Evolutionary conservation across 2,888 invertebrate genomes (phyloP), one percentile per base, ranked within the genome.

Genomic region (Muscina levida): DNA sequence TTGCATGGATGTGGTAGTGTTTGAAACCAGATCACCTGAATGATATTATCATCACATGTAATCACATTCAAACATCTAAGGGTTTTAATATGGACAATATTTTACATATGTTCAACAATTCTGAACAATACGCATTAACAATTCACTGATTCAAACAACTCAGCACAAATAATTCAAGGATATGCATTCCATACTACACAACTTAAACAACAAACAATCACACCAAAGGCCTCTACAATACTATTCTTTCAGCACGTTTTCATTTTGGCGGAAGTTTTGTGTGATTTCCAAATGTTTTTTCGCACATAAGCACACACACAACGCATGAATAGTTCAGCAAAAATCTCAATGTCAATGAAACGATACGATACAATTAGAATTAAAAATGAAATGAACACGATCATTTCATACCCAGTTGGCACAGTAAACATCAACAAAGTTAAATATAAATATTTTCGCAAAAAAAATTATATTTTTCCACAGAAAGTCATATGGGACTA

Each of bases 221-320:
- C 8, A 3, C 31, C 31, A 31, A 31, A 31, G 8, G n/a, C 8
- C 31, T 31, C 31, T 5, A 31, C 4, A 31, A 8, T 31, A 8
- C 42, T 42, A 39, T 19, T 62, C 62, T 22, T 13, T 62, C 39
- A 62, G 13, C 42, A 62, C 42, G 19, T 57, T 68, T 51, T 24
- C 39, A 44, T 15, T 57, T 65, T 26, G 70, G 44, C 74, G 81
- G 81, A 81, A 81, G 71, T 77, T 67, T 31, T 57, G 62, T 42
- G 44, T n/a, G 48, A 59, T 42, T 59, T 37, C 8, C 24, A 15
- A 56, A 39, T 57, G 42, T 48, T 77, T 71, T n/a, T n/a, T n/a
- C n/a, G n/a, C 11, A n/a, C 39, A 67, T 53, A 22, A 56, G 24
- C 19, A 2, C 10, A 59, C 10, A 59, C 46, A 62, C 19, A 72